Conservation (phyloP, 2,888 invertebrate species). For the Aporophyla lueneburgensis region DNA sequence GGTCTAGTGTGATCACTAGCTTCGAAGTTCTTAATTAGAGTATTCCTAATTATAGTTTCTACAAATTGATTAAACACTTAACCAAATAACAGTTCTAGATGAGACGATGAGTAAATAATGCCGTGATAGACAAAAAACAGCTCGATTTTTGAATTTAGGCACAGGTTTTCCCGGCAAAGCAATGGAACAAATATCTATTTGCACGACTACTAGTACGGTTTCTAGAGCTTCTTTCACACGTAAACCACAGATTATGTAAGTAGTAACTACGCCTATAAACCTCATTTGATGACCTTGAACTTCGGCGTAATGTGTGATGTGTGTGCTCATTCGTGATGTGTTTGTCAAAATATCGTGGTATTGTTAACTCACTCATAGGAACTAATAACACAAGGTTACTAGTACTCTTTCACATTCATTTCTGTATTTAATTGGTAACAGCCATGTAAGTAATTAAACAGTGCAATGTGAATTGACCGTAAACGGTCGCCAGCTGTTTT, state of each 20-base stretch:
- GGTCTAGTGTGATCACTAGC: too few relatives aligned
- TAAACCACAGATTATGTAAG: background rate
- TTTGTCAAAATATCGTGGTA: background rate
- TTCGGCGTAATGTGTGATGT: conserved; percentile 4
- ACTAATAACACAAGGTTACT: background rate
- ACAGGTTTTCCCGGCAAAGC: background rate
- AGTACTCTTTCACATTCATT: conserved; percentile 25
- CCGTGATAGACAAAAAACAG: too few relatives aligned
- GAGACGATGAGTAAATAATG: background rate
- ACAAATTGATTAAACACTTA: too few relatives aligned
- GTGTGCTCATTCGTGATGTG: background rate
- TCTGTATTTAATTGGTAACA: conserved; percentile 24
- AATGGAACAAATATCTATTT: background rate
- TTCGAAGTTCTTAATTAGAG: too few relatives aligned
- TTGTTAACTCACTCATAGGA: conserved; percentile 2
- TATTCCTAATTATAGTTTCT: too few relatives aligned
- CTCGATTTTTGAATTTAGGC: background rate
- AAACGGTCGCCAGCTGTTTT: background rate
- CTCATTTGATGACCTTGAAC: conserved; percentile 34
- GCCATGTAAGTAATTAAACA: conserved; percentile 21
- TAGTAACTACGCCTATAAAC: background rate
- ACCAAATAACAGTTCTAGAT: background rate
- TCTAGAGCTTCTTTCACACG: background rate
- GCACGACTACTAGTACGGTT: background rate
- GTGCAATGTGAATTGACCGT: background rate